These are phyloP conservation scores for Tipula lateralis DNA, from an alignment of 2,888 invertebrate species.

Conservation along the genomic window DNA sequence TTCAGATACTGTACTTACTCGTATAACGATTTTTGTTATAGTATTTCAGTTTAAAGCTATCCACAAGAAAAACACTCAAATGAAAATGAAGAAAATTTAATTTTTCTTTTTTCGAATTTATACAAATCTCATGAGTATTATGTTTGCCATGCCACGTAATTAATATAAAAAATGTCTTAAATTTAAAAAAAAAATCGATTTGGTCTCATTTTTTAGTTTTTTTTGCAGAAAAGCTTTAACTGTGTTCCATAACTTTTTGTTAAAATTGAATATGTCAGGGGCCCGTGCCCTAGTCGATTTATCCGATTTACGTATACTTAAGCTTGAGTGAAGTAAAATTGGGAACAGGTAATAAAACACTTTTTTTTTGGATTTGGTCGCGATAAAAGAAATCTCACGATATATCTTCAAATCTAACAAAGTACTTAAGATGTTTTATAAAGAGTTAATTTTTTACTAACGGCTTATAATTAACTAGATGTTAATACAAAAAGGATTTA, in stretches of 20 bases:
- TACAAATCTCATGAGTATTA: constrained; percentile 11
- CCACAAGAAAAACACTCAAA: neutral
- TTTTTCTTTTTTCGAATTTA: neutral
- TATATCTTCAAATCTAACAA: too few relatives aligned
- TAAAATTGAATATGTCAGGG: neutral
- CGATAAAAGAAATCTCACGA: too few relatives aligned
- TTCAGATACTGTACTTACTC: neutral
- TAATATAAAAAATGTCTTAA: neutral
- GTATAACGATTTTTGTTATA: neutral
- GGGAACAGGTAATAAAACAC: too few relatives aligned
- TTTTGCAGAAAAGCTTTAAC: neutral
- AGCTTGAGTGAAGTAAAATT: too few relatives aligned
- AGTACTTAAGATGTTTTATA: too few relatives aligned
- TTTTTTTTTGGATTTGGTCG: too few relatives aligned
- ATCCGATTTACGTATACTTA: too few relatives aligned
- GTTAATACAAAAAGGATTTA: too few relatives aligned
- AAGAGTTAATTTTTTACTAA: too few relatives aligned
- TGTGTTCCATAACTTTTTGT: neutral
- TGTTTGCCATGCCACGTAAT: constrained; percentile 1
- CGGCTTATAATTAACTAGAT: too few relatives aligned
- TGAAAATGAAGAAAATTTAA: neutral
- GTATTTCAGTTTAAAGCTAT: neutral
- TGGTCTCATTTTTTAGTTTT: neutral
- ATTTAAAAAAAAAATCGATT: neutral
- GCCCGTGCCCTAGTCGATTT: too few relatives aligned